Evolutionary conservation across 2,797 vertebrate genomes (phyloP).

Genomic region (Melanogrammus aeglefinus): DNA sequence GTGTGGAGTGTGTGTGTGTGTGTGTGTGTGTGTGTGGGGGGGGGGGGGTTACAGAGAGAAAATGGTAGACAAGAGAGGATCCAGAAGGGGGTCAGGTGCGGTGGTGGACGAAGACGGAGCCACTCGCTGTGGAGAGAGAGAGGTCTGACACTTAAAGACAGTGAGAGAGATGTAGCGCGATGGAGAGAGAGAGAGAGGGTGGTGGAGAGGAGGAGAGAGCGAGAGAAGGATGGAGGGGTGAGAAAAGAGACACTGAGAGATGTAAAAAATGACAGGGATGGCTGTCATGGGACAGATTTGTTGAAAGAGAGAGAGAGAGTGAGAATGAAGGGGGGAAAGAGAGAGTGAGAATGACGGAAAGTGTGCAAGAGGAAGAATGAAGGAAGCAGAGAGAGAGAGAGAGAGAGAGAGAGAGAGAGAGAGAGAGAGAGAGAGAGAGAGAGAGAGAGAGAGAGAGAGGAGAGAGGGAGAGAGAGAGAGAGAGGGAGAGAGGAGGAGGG

Average conservation of each 20-base stretch:
- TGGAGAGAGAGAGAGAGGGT: not conserved
- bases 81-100: not conserved
- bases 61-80: not conserved
- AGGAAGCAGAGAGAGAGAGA: too few species aligned
- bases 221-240: not conserved
- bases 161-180: not conserved
- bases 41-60: not conserved
- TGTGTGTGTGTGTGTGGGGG: too few species aligned
- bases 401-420: constrained; percentile 10
- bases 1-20: too few species aligned
- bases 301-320: not conserved
- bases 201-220: not conserved
- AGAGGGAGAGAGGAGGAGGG: constrained; percentile 12
- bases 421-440: constrained; percentile 5
- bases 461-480: constrained; percentile 21
- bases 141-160: not conserved
- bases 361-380: not conserved
- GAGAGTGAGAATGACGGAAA: not conserved
- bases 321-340: too few species aligned
- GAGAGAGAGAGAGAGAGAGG: not conserved
- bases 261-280: not conserved
- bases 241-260: not conserved
- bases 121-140: not conserved
- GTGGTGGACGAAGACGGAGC: not conserved
- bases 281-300: not conserved